These are phyloP conservation scores for Bettongia penicillata DNA, from an alignment of 2,113 vertebrate species.

Conservation along the genomic window DNA sequence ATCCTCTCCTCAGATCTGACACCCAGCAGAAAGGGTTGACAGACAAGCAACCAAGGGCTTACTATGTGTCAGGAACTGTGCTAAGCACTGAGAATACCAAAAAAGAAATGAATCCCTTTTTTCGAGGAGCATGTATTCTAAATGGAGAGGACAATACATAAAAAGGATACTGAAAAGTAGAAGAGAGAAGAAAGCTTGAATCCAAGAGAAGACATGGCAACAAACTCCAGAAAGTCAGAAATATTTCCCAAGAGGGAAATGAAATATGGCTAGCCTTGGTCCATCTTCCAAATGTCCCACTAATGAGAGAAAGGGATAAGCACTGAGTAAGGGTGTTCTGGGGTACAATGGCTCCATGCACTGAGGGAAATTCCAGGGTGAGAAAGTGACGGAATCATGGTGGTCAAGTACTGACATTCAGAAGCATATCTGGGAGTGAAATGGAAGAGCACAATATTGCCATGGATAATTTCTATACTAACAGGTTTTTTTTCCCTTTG, in stretches of 20 bases:
- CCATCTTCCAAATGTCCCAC: neutral
- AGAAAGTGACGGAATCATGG: neutral
- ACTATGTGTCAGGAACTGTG: neutral
- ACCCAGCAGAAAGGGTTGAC: neutral
- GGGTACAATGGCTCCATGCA: neutral
- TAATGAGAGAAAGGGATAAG: neutral
- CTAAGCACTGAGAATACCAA: neutral
- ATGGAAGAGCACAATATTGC: neutral
- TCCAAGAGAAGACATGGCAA: neutral
- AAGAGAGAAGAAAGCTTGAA: neutral
- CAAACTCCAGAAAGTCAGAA: neutral
- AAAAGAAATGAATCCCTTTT: neutral
- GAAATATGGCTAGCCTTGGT: neutral
- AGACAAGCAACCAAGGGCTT: neutral
- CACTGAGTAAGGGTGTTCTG: neutral
- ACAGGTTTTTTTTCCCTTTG: neutral
- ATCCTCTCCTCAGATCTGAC: neutral
- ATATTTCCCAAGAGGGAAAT: neutral
- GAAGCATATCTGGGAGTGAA: neutral
- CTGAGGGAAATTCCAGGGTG: neutral
- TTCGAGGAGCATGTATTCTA: neutral
- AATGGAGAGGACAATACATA: neutral
- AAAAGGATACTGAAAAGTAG: neutral
- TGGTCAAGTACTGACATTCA: neutral
- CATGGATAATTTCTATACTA: neutral